These are phyloP conservation scores for Apodemus speciosus DNA, from an alignment of 2,113 vertebrate genomes.

Conservation along the genomic window DNA sequence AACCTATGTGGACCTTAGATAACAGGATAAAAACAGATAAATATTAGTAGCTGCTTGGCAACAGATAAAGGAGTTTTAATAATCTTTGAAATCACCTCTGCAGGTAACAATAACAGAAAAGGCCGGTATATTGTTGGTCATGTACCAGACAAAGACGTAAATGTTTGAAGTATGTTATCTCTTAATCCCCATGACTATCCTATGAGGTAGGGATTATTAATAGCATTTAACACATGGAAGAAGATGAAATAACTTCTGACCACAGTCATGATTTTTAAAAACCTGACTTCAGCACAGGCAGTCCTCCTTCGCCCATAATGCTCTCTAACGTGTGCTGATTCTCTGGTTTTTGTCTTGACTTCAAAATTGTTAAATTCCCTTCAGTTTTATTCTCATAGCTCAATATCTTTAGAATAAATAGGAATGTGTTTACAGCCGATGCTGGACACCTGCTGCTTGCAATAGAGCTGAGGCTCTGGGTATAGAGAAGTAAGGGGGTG, in stretches of 20 bases:
- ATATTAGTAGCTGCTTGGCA: neutral
- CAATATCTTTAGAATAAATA: slow-evolving; percentile 49
- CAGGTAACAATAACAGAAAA: neutral
- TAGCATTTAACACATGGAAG: neutral
- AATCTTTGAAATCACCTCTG: slow-evolving; percentile 1
- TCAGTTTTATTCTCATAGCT: slow-evolving; percentile 20
- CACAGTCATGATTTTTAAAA: neutral
- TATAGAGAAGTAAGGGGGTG: neutral
- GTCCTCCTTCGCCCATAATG: neutral
- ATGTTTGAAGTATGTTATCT: slow-evolving; percentile 26
- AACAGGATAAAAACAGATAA: neutral
- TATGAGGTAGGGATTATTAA: neutral
- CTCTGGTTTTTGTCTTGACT: neutral
- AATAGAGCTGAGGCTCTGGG: neutral
- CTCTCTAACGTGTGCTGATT: neutral
- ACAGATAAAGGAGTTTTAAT: neutral
- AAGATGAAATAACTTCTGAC: neutral
- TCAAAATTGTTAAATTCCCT: neutral
- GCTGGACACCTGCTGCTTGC: neutral
- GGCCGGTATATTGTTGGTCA: neutral
- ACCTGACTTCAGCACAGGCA: neutral
- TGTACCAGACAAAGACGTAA: neutral
- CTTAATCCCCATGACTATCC: neutral
- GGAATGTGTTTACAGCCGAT: neutral
- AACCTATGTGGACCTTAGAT: neutral